These are phyloP conservation scores for Fabriciana adippe DNA, from an alignment of 2,888 invertebrate genomes.

Conservation along the genomic window DNA sequence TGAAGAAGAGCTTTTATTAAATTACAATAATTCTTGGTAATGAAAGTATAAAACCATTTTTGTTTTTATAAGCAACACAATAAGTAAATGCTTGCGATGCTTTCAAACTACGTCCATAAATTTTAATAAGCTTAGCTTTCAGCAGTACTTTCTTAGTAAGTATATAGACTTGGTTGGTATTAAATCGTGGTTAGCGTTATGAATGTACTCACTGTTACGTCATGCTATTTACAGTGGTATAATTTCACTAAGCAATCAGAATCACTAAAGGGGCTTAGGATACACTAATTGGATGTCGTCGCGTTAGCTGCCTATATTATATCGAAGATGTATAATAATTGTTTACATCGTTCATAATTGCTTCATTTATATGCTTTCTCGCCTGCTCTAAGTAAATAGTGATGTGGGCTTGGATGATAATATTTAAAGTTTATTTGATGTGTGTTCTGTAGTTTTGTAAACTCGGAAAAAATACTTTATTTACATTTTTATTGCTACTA, in stretches of 20 bases:
- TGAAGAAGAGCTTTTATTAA: too few relatives aligned
- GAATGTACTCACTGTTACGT: conserved; percentile 4
- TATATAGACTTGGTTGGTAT: background rate
- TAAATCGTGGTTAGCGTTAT: conserved; percentile 7
- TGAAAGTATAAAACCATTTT: too few relatives aligned
- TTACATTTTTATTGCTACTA: too few relatives aligned
- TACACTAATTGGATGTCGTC: conserved; percentile 36
- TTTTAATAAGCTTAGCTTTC: conserved; percentile 1
- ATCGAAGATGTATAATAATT: conserved; percentile 3
- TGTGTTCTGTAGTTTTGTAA: too few relatives aligned
- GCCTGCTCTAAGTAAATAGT: background rate
- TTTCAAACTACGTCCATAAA: background rate
- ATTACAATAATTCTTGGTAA: too few relatives aligned
- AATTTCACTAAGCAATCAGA: conserved; percentile 28
- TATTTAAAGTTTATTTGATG: background rate
- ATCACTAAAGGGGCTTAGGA: conserved; percentile 32
- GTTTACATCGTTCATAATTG: conserved; percentile 2
- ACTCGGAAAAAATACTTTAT: too few relatives aligned
- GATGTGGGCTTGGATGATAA: background rate
- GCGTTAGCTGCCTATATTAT: conserved; percentile 5
- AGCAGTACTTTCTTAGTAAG: background rate
- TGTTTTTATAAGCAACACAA: too few relatives aligned
- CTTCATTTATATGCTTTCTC: background rate
- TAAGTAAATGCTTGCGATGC: too few relatives aligned
- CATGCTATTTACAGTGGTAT: conserved; percentile 13